phyloP scores from a whole-genome alignment of 23 tunicate species.

The Diplosoma virens region DNA sequence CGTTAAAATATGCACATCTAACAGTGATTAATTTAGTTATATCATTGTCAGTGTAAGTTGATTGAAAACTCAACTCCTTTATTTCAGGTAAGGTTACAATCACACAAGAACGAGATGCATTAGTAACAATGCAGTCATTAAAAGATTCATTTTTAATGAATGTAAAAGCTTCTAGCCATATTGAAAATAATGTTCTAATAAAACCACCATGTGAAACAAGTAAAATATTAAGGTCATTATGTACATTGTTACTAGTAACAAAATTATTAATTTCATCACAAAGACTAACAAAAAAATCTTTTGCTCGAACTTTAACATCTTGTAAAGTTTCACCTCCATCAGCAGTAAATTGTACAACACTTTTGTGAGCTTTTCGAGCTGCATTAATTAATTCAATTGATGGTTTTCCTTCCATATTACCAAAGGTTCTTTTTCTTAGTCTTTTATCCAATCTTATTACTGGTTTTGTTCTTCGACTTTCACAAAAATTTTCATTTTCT shows the following conservation, averaged over 20 bases:
- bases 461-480: background rate
- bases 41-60: no score
- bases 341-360: background rate
- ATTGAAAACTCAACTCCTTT: no score
- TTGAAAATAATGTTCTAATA: constrained; percentile 8
- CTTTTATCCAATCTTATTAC: background rate
- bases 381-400: background rate
- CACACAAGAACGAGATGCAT: constrained; percentile 8
- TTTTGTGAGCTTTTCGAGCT: background rate
- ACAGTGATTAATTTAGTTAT: no score
- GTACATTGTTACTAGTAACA: background rate
- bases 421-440: constrained; percentile 12
- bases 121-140: background rate
- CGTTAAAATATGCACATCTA: no score
- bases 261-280: background rate
- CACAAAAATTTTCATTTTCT: background rate
- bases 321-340: constrained; percentile 4
- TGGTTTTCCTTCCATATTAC: constrained; percentile 4
- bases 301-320: background rate
- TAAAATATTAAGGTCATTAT: background rate
- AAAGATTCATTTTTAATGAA: background rate
- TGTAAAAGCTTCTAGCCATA: background rate
- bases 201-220: constrained; percentile 10
- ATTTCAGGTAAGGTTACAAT: no score
- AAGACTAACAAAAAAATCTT: background rate